These are phyloP conservation scores for Plagodis dolabraria DNA, from an alignment of 2,888 invertebrate genomes.

Conservation along the genomic window DNA sequence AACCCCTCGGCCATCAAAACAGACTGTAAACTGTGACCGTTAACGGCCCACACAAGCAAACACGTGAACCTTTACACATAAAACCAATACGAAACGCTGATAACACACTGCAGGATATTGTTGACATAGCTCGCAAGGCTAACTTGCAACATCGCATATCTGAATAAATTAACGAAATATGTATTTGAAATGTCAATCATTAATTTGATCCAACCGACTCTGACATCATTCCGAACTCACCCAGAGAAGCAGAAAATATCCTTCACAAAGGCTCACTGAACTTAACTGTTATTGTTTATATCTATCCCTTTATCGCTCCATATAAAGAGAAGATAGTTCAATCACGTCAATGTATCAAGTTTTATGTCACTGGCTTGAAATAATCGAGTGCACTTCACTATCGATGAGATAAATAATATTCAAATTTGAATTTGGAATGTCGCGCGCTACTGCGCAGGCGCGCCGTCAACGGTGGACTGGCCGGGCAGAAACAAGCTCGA, in stretches of 20 bases:
- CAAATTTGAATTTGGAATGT: slow-evolving; percentile 41
- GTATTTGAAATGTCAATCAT: slow-evolving; percentile 19
- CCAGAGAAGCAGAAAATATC: slow-evolving; percentile 50
- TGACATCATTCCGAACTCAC: slow-evolving; percentile 41
- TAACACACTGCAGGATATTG: slow-evolving; percentile 32
- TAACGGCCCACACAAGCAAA: slow-evolving; percentile 8
- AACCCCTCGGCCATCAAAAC: no score
- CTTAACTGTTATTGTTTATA: slow-evolving; percentile 54
- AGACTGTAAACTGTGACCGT: slow-evolving; percentile 6
- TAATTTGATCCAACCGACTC: slow-evolving; percentile 16
- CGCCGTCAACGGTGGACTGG: slow-evolving; percentile 67
- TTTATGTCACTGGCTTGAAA: slow-evolving; percentile 11
- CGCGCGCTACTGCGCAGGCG: slow-evolving; percentile 71
- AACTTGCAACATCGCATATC: slow-evolving; percentile 22
- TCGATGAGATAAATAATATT: slow-evolving; percentile 34
- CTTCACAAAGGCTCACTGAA: slow-evolving; percentile 50
- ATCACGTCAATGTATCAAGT: slow-evolving; percentile 41
- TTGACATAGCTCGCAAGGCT: slow-evolving; percentile 33
- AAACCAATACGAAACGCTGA: slow-evolving; percentile 27
- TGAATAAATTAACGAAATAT: slow-evolving; percentile 27
- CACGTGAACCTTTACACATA: slow-evolving; percentile 22
- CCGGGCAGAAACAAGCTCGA: slow-evolving; percentile 45
- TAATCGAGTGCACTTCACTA: slow-evolving; percentile 52
- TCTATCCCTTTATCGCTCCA: slow-evolving; percentile 69
- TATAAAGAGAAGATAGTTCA: slow-evolving; percentile 75